Evolutionary conservation across 2,888 invertebrate genomes (phyloP).

Genomic region (Phortica okadai): DNA sequence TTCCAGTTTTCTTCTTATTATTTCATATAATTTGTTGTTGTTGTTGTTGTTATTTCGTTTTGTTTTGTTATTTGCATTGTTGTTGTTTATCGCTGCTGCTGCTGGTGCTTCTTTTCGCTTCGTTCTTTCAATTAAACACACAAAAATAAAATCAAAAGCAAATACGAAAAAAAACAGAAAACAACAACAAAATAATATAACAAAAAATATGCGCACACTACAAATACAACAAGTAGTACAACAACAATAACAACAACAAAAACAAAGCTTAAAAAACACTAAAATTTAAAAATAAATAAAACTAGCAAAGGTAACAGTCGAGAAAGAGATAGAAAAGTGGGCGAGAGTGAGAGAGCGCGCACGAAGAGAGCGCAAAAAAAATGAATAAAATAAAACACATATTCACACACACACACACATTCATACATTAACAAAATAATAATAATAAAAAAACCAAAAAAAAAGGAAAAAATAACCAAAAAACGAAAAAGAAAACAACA

Average conservation of each 20-base stretch:
- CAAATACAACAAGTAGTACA: background rate
- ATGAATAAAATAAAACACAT: background rate
- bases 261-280: too few species aligned
- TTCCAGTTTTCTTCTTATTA: too few species aligned
- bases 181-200: background rate
- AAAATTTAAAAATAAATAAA: too few species aligned
- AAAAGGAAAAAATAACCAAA: background rate
- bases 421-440: background rate
- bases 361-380: background rate
- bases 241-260: background rate
- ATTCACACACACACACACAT: background rate
- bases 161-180: too few species aligned
- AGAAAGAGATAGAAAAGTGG: too few species aligned
- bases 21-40: too few species aligned
- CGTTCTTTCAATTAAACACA: background rate
- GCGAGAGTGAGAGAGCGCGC: too few species aligned
- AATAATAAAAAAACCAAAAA: slow-evolving; percentile 9
- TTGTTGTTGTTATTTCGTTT: background rate
- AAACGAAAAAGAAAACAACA: background rate
- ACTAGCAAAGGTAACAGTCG: background rate
- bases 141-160: background rate
- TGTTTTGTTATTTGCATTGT: background rate
- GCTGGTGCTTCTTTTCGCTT: too few species aligned
- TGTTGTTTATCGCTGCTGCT: too few species aligned
- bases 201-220: background rate